A percentile compares a stretch with the other conserved stretches of the same genome.
These are phyloP conservation scores for Arctia plantaginis DNA, from an alignment of 2,888 invertebrate genomes.

Conservation along the genomic window DNA sequence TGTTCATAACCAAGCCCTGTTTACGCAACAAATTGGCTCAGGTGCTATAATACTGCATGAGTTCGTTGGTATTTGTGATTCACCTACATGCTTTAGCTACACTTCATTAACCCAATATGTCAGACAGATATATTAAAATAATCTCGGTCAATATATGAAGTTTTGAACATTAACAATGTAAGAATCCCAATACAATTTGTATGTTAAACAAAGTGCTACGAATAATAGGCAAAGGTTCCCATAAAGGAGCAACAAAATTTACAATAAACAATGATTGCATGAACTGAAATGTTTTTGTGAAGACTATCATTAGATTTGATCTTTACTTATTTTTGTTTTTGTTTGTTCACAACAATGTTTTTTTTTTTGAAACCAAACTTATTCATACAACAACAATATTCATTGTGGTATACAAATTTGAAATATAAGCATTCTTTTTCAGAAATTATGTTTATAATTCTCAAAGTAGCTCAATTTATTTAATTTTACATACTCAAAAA, in stretches of 20 bases:
- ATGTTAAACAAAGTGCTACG: conserved; percentile 16
- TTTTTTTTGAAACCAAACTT: too few relatives aligned
- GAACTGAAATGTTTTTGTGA: conserved; percentile 64
- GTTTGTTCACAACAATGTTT: conserved; percentile 19
- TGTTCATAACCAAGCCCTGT: conserved; percentile 64
- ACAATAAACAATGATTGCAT: conserved; percentile 66
- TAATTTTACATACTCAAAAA: too few relatives aligned
- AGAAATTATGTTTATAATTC: too few relatives aligned
- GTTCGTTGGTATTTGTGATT: conserved; percentile 58
- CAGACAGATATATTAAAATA: conserved; percentile 12
- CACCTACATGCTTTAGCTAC: conserved; percentile 49
- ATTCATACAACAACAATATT: too few relatives aligned
- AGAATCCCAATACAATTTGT: neutral
- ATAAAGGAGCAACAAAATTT: conserved; percentile 64
- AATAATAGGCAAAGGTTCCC: conserved; percentile 57
- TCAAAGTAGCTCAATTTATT: too few relatives aligned
- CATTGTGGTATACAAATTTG: too few relatives aligned
- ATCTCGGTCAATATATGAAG: neutral
- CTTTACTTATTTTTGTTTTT: conserved; percentile 60
- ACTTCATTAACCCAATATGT: conserved; percentile 40
- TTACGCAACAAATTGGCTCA: conserved; percentile 68
- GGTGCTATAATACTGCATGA: conserved; percentile 53
- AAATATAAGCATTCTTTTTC: too few relatives aligned
- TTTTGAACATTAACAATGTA: conserved; percentile 2
- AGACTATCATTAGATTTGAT: conserved; percentile 74